A percentile compares a stretch with the other conserved stretches of the same genome.
Evolutionary conservation across 1,140 invertebrate species (phyloP).

Genomic region (Sycophaga agraensis): DNA sequence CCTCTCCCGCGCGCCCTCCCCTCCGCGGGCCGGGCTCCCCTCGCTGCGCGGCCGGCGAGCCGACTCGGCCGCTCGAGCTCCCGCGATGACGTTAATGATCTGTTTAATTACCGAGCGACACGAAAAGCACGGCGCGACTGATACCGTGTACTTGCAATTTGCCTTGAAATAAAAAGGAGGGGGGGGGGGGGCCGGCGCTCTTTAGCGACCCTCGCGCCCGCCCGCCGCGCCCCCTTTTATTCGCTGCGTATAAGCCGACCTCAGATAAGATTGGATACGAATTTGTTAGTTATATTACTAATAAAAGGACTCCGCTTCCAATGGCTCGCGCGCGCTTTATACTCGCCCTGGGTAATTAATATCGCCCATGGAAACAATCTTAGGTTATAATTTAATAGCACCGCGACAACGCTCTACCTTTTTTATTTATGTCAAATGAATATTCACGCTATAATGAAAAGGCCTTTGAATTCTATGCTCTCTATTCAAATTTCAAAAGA

Average conservation of each 20-base stretch:
- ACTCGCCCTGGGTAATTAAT: background rate
- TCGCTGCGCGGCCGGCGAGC: background rate
- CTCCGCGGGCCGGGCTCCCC: background rate
- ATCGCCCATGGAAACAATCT: background rate
- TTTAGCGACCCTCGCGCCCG: too few relatives aligned
- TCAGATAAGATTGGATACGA: slow-evolving; percentile 19
- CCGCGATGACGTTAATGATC: slow-evolving; percentile 53
- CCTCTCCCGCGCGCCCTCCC: slow-evolving; percentile 29
- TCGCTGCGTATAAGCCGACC: too few relatives aligned
- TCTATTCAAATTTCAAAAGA: too few relatives aligned
- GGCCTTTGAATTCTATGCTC: too few relatives aligned
- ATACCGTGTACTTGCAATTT: slow-evolving; percentile 19
- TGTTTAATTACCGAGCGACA: slow-evolving; percentile 51
- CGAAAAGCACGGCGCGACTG: slow-evolving; percentile 36
- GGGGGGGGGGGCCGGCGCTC: background rate
- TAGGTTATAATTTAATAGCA: background rate
- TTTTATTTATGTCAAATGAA: too few relatives aligned
- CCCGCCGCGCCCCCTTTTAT: too few relatives aligned
- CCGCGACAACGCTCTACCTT: too few relatives aligned
- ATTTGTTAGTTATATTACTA: slow-evolving; percentile 18
- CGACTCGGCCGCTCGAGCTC: background rate
- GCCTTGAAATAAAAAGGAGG: slow-evolving; percentile 5
- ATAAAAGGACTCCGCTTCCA: background rate
- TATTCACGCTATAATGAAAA: too few relatives aligned
- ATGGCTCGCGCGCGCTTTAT: background rate